These are phyloP conservation scores for Aricia artaxerxes DNA, from an alignment of 2,888 invertebrate species.

Conservation along the genomic window DNA sequence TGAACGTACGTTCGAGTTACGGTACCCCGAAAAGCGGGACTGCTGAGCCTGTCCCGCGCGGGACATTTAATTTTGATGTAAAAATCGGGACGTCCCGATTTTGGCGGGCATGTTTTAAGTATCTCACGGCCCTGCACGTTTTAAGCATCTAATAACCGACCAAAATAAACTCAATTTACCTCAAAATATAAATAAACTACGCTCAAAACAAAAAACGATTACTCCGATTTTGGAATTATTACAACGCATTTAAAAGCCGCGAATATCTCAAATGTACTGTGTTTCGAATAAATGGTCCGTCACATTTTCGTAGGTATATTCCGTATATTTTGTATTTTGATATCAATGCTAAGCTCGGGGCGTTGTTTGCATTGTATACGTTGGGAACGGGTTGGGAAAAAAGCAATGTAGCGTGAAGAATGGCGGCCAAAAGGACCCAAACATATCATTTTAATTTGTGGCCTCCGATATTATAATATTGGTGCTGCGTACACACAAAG, in stretches of 20 bases:
- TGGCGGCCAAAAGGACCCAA: conserved; percentile 35
- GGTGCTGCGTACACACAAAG: background rate
- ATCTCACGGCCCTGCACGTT: background rate
- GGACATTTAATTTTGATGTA: too few species aligned
- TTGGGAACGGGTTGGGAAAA: conserved; percentile 32
- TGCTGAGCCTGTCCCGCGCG: too few species aligned
- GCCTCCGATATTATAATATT: conserved; percentile 4
- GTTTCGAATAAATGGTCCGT: conserved; percentile 5
- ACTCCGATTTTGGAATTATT: too few species aligned
- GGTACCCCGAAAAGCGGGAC: too few species aligned
- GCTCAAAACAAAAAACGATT: background rate
- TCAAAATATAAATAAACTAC: background rate
- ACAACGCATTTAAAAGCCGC: background rate
- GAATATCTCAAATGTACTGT: background rate
- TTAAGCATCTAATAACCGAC: background rate
- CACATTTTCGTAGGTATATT: conserved; percentile 15
- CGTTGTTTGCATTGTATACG: conserved; percentile 20
- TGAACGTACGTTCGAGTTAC: too few species aligned
- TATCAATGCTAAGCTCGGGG: conserved; percentile 9
- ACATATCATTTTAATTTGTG: conserved; percentile 38
- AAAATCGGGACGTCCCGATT: too few species aligned
- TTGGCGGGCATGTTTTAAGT: too few species aligned
- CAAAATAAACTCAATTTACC: background rate
- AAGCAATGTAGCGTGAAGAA: conserved; percentile 39
- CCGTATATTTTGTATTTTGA: background rate